Percentiles rank a stretch among this genome's conserved stretches.
phyloP scores from a whole-genome alignment of 2,113 vertebrate species.

The Salvelinus alpinus region DNA sequence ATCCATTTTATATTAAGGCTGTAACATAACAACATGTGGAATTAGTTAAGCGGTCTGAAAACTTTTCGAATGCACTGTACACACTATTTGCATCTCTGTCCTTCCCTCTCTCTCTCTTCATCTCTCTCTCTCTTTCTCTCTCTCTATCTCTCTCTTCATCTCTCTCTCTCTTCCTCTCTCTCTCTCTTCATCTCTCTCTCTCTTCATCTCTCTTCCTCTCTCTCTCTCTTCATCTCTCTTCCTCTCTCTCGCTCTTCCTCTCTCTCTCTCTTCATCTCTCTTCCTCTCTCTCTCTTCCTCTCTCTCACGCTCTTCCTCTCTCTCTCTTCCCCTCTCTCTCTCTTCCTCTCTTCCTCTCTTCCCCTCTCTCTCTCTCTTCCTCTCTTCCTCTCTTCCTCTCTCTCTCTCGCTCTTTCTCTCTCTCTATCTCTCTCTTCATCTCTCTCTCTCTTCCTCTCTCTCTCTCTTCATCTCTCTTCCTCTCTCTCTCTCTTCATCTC shows the following conservation, averaged over 20 bases:
- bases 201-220: background rate
- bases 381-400: no score
- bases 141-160: conserved; percentile 10
- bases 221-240: no score
- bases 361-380: background rate
- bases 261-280: conserved; percentile 5
- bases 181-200: background rate
- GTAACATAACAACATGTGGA: no score
- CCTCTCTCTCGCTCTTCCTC: no score
- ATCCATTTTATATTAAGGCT: no score
- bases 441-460: no score
- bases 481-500: background rate
- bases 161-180: background rate
- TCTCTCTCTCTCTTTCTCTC: background rate
- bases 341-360: background rate
- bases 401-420: conserved; percentile 3
- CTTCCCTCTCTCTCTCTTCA: no score
- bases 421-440: background rate
- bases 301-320: background rate
- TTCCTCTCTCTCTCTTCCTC: background rate
- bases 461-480: no score
- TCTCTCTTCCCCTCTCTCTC: conserved; percentile 1
- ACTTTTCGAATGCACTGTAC: no score
- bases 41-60: no score
- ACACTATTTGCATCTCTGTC: no score